Base-by-base conservation (phyloP, 2,888 invertebrate genomes). In the Chrysodeixis includens region DNA sequence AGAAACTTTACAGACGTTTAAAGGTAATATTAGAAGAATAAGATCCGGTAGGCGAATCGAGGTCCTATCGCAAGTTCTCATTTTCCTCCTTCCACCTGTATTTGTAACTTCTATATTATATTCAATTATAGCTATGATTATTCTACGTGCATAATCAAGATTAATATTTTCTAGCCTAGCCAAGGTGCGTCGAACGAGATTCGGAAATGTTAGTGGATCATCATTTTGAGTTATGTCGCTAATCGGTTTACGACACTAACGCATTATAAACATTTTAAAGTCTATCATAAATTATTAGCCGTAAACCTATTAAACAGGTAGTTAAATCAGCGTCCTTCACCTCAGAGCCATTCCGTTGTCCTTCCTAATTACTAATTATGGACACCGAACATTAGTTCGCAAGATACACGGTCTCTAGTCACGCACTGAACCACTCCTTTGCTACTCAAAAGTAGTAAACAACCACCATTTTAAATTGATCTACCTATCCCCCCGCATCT, bases 361-460 rank as follows among this genome's bases (percentile, higher is more conserved):
- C 80, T 85, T 83, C 83, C 78, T 85, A 87, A 88, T 86, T 82
- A 85, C 82, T 88, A 88, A 88, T 88, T 86, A 88, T 82, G 78
- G 71, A 66, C 72, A 80, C 72, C 75, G 71, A 75, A 76, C 75
- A 82, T 75, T 82, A 77, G 74, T 81, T 76, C 76, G 69, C 72
- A 84, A 90, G 90, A 91, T 83, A 88, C 88, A 92, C 83, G 83
- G 79, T 87, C 67, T 16, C 69, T 55, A 84, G 88, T 88, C 92
- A 92, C 91, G 90, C 89, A 88, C 60, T 55, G 53, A 53, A 83
- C 83, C 90, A 78, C 89, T 86, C 89, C 90, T 85, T 74, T 69
- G 59, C 60, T 65, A 16, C 64, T 81, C 69, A 65, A 65, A 71
- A 74, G 49, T 67, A 40, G 40, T n/a, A n/a, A 57, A 57, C 55